phyloP scores from a whole-genome alignment of 2,888 invertebrate genomes.

The Meteorus colon region DNA sequence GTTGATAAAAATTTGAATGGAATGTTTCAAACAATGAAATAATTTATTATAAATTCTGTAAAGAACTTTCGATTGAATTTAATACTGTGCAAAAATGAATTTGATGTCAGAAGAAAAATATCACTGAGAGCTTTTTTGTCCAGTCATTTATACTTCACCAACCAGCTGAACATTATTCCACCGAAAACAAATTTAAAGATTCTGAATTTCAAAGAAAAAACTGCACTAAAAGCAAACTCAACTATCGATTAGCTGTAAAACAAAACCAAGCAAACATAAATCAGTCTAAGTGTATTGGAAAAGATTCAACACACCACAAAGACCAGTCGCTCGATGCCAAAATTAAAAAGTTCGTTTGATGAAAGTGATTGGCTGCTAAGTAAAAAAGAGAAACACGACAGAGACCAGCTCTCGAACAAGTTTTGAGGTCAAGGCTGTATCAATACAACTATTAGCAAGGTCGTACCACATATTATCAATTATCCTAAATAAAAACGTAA shows the following conservation, averaged over 20 bases:
- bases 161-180: too few species aligned
- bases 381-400: background rate
- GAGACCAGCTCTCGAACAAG: background rate
- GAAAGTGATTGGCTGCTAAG: slow-evolving; percentile 1
- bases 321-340: background rate
- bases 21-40: background rate
- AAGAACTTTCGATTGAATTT: background rate
- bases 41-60: background rate
- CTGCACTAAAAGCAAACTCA: background rate
- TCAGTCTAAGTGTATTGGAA: background rate
- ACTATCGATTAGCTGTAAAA: background rate
- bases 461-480: background rate
- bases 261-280: background rate
- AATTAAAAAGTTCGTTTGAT: slow-evolving; percentile 15
- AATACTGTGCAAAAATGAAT: too few species aligned
- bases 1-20: background rate
- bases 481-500: background rate
- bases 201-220: background rate
- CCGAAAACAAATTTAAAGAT: background rate
- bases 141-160: too few species aligned
- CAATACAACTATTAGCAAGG: background rate
- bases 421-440: slow-evolving; percentile 11
- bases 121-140: too few species aligned
- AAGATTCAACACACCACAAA: background rate
- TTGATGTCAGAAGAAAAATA: too few species aligned